Evolutionary conservation across 2,888 invertebrate species (phyloP), one percentile per base, ranked within the genome.

Genomic region (Podabrus alpinus): DNA sequence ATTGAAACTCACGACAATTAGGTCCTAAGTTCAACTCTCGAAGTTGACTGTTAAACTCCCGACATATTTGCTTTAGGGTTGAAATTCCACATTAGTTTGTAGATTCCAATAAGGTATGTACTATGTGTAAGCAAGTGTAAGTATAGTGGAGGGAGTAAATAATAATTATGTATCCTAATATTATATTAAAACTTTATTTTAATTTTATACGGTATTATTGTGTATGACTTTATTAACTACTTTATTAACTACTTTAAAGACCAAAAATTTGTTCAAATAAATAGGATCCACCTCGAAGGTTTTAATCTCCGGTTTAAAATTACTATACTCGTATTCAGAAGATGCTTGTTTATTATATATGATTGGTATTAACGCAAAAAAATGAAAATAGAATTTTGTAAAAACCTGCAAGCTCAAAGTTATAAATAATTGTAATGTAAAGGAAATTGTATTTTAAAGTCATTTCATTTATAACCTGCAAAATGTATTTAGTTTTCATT

Each of bases 301-400:
- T 73, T 73, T 68, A 64, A 73, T 73, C 69, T 73, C 73, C 73
- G 69, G 45, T 73, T 69, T 59, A 60, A 69, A 73, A 73, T 73
- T 73, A 60, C 73, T 69, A 11, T 69, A 69, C 69, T 64, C 69
- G 59, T 69, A 73, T 69, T 64, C 60, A 68, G 59, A 21, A 45
- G 19, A 25, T 15, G 15, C n/a, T 45, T 24, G 67, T 67, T 59
- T n/a, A 24, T 68, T 59, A 62, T 62, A 62, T 61, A 68, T 62
- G 61, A 68, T 25, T 10, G 13, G 9, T 72, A 24, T 25, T 72
- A 45, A n/a, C 7, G 0, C 29, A 45, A 45, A 45, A 45, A 45
- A 45, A 45, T n/a, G n/a, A 45, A 1, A n/a, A 45, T 5, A n/a
- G n/a, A 45, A n/a, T 45, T 45, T 45, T 45, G 45, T 45, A 45